Percentiles rank a stretch among this genome's conserved stretches.
Evolutionary conservation across 2,113 vertebrate genomes (phyloP).

Genomic region (Nettapus auritus): DNA sequence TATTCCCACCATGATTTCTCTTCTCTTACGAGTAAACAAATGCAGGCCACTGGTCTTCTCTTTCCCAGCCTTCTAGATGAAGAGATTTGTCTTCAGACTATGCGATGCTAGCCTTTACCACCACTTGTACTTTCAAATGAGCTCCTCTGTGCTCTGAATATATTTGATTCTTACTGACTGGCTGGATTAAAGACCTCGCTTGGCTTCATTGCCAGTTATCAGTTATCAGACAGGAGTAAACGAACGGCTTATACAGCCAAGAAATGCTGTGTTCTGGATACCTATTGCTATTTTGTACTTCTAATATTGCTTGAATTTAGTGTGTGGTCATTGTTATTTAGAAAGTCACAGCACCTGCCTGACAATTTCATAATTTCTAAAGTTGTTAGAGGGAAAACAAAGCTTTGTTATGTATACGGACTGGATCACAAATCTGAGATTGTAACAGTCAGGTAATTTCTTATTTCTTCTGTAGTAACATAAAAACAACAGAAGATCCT

Average conservation of each 20-base stretch:
- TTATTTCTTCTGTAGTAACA: neutral
- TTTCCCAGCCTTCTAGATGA: neutral
- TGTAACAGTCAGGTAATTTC: neutral
- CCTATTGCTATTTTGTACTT: neutral
- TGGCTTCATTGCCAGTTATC: neutral
- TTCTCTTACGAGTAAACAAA: neutral
- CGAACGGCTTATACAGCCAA: neutral
- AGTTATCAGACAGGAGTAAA: neutral
- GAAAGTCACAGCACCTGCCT: neutral
- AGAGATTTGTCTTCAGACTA: neutral
- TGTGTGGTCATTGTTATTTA: neutral
- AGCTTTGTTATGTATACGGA: neutral
- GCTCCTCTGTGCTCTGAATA: neutral
- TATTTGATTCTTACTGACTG: neutral
- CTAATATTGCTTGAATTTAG: neutral
- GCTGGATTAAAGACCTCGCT: neutral
- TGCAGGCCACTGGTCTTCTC: neutral
- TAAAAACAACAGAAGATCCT: neutral
- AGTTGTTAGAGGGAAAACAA: neutral
- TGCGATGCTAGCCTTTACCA: neutral
- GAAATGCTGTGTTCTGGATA: neutral
- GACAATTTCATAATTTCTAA: neutral
- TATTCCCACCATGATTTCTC: neutral
- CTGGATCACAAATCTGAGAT: neutral
- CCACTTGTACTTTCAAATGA: neutral